Evolutionary conservation across 2,888 invertebrate genomes (phyloP).

Genomic region (Campoplex capitator): DNA sequence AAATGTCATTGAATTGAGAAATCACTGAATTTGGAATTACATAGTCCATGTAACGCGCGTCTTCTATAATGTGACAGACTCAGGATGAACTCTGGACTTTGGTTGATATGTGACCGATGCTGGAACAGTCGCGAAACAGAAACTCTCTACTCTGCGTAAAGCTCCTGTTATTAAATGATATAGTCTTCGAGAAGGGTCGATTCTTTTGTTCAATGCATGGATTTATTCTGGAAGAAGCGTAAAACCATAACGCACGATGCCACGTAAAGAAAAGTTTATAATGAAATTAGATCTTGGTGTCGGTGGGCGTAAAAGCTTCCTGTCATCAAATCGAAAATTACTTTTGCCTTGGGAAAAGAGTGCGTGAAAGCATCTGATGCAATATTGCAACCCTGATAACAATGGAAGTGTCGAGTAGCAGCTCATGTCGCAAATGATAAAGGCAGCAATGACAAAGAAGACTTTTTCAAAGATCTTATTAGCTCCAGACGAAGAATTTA

Average conservation of each 20-base stretch:
- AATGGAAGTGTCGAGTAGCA: neutral
- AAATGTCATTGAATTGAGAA: neutral
- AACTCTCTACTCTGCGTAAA: neutral
- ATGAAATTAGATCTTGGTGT: neutral
- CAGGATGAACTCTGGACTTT: neutral
- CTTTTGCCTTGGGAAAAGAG: neutral
- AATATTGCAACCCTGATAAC: neutral
- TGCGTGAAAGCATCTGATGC: slow-evolving; percentile 8
- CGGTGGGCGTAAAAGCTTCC: neutral
- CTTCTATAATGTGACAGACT: neutral
- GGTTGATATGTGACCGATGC: neutral
- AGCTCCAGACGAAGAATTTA: slow-evolving; percentile 1
- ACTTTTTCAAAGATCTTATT: slow-evolving; percentile 1
- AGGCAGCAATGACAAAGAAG: neutral
- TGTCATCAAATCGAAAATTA: neutral
- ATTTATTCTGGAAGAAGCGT: neutral
- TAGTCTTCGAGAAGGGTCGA: neutral
- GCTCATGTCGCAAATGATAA: neutral
- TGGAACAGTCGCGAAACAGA: neutral
- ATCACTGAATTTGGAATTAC: neutral
- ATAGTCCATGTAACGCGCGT: neutral
- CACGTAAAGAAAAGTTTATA: neutral
- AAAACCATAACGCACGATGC: neutral
- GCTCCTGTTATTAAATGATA: neutral
- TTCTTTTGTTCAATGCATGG: neutral